These are phyloP conservation scores for Sandelia bainsii DNA, from an alignment of 2,797 vertebrate species.

Conservation along the genomic window DNA sequence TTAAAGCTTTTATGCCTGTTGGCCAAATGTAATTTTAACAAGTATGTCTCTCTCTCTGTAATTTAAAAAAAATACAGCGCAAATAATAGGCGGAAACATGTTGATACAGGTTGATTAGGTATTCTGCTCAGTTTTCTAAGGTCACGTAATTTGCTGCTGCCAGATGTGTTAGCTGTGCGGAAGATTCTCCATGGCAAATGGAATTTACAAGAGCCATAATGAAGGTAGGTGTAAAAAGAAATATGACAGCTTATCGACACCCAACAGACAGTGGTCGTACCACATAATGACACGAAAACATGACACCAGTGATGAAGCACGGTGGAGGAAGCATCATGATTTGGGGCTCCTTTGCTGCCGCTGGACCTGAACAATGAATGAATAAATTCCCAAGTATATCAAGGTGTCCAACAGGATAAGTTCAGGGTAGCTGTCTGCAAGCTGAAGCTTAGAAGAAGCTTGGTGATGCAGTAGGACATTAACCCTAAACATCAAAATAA, in stretches of 20 bases:
- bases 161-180: neutral
- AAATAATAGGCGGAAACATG: neutral
- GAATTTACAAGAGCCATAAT: neutral
- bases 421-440: too few relatives aligned
- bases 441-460: too few relatives aligned
- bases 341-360: too few relatives aligned
- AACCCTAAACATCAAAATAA: too few relatives aligned
- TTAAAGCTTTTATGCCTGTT: neutral
- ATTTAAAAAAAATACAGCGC: neutral
- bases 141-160: neutral
- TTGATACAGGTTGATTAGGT: neutral
- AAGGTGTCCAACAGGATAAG: too few relatives aligned
- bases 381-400: too few relatives aligned
- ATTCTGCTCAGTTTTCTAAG: neutral
- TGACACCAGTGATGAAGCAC: too few relatives aligned
- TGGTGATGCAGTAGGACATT: too few relatives aligned
- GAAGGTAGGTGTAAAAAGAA: neutral
- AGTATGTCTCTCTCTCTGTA: neutral
- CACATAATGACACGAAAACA: too few relatives aligned
- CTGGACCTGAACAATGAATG: too few relatives aligned
- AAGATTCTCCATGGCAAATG: neutral
- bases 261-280: neutral
- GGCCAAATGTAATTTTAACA: neutral
- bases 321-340: too few relatives aligned
- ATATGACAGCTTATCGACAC: neutral